phyloP scores from a whole-genome alignment of 2,888 invertebrate genomes.

The Platycheirus rosarum region DNA sequence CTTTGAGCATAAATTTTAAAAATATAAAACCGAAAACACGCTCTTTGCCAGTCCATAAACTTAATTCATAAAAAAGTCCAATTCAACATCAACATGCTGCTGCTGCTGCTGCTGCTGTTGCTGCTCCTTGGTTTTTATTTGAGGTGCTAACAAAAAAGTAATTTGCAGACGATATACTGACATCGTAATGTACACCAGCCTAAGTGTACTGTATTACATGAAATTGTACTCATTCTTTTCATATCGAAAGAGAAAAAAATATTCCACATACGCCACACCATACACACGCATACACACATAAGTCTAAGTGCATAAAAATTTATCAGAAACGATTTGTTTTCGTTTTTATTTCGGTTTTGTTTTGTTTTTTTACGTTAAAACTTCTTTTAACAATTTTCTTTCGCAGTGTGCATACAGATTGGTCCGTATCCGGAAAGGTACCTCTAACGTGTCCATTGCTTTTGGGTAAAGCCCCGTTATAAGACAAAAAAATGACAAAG shows the following conservation, averaged over 20 bases:
- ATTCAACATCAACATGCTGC: neutral
- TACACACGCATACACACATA: neutral
- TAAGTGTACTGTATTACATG: constrained; percentile 1
- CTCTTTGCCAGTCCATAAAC: constrained; percentile 36
- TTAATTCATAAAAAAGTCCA: constrained; percentile 9
- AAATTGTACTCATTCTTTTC: constrained; percentile 20
- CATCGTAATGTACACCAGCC: constrained; percentile 13
- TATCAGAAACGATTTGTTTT: constrained; percentile 64
- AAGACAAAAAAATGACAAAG: constrained; percentile 65
- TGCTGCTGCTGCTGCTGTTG: too few species aligned
- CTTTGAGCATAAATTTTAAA: constrained; percentile 37
- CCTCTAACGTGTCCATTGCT: constrained; percentile 50
- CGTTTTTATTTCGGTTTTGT: constrained; percentile 16
- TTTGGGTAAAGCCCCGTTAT: constrained; percentile 13
- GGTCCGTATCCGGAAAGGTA: constrained; percentile 38
- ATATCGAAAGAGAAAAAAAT: too few species aligned
- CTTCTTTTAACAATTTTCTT: constrained; percentile 49
- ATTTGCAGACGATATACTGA: constrained; percentile 62
- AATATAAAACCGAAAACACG: constrained; percentile 10
- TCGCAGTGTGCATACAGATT: constrained; percentile 44
- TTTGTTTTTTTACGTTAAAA: constrained; percentile 30
- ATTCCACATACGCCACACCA: constrained; percentile 26
- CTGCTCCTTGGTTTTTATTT: constrained; percentile 1
- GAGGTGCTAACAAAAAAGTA: constrained; percentile 48
- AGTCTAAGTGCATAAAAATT: constrained; percentile 64